A percentile compares a stretch with the other conserved stretches of the same genome.
phyloP scores from a whole-genome alignment of 2,888 invertebrate genomes.

The Nomada ruficornis region DNA sequence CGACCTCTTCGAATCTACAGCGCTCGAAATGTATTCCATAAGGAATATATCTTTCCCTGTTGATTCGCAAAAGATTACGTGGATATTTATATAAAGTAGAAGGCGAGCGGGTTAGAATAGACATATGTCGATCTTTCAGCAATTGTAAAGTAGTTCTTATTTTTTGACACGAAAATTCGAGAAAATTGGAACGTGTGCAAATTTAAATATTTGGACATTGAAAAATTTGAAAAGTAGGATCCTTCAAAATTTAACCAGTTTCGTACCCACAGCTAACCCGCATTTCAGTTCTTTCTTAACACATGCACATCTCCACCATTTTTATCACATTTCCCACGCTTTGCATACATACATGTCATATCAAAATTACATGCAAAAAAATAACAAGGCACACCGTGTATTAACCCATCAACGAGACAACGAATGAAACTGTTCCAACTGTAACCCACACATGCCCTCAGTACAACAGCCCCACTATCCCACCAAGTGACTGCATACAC shows the following conservation, averaged over 20 bases:
- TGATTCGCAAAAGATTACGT: constrained; percentile 32
- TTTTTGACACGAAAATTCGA: background rate
- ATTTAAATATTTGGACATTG: background rate
- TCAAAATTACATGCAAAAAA: background rate
- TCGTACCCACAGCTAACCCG: too few relatives aligned
- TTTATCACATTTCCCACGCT: background rate
- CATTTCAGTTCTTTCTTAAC: too few relatives aligned
- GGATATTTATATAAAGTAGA: constrained; percentile 29
- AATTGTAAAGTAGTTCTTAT: background rate
- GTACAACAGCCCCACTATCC: background rate
- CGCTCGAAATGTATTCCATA: background rate
- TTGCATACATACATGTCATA: background rate
- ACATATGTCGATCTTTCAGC: constrained; percentile 1
- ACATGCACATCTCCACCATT: background rate
- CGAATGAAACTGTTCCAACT: background rate
- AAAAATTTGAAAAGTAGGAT: background rate
- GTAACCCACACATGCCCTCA: background rate
- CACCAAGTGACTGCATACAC: background rate
- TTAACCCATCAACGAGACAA: background rate
- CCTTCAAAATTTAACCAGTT: background rate
- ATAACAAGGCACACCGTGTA: background rate
- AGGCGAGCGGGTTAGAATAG: background rate
- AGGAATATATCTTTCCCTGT: constrained; percentile 7
- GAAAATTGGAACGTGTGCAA: background rate
- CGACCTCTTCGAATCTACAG: constrained; percentile 17